Percentiles rank a stretch among this genome's conserved stretches.
Evolutionary conservation across 2,888 invertebrate genomes (phyloP).

Genomic region (Liodrosophila aerea): DNA sequence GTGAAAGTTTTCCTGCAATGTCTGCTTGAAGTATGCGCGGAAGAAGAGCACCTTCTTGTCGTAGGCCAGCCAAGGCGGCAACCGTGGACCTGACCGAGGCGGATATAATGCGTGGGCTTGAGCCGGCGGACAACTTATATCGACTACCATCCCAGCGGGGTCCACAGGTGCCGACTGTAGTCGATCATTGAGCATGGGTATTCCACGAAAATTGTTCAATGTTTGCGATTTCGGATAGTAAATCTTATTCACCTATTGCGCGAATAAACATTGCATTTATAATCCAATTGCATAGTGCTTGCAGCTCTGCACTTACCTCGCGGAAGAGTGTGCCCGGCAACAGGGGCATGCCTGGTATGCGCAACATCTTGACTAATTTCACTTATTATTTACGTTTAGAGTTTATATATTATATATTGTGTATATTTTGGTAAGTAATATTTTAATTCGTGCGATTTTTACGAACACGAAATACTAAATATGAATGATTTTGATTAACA

Average conservation of each 20-base stretch:
- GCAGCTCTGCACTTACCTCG: conserved; percentile 84
- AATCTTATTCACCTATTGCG: conserved; percentile 56
- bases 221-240: conserved; percentile 84
- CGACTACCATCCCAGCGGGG: conserved; percentile 82
- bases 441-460: conserved; percentile 32
- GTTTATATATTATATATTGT: conserved; percentile 27
- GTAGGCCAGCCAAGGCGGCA: conserved; percentile 93
- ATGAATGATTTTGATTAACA: background rate
- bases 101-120: conserved; percentile 89
- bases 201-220: conserved; percentile 85
- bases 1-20: conserved; percentile 87
- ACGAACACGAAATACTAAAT: conserved; percentile 34
- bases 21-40: conserved; percentile 82
- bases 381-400: conserved; percentile 14
- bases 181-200: conserved; percentile 86
- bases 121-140: conserved; percentile 82
- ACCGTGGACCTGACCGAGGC: conserved; percentile 88
- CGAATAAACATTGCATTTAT: background rate
- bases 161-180: conserved; percentile 84
- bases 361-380: conserved; percentile 81
- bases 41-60: conserved; percentile 89
- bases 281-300: background rate
- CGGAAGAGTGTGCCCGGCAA: conserved; percentile 89
- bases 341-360: conserved; percentile 87
- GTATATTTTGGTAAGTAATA: conserved; percentile 15